These are phyloP conservation scores for Dromococcyx pavoninus DNA, from an alignment of 2,797 vertebrate genomes.

Conservation along the genomic window DNA sequence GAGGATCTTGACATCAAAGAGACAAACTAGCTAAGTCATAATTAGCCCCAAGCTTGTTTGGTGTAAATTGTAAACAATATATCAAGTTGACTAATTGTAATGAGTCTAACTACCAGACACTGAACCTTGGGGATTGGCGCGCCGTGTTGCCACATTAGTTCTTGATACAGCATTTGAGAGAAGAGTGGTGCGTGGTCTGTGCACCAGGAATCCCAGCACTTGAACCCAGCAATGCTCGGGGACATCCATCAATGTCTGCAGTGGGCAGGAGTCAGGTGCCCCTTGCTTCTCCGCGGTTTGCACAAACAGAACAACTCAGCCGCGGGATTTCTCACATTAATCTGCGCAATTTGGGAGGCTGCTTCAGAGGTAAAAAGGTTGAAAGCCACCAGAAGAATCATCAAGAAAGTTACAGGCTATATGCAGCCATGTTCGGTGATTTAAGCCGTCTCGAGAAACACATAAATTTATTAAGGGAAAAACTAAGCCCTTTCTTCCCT, in stretches of 20 bases:
- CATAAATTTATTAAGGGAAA: neutral
- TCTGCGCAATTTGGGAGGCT: neutral
- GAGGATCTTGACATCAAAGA: conserved; percentile 63
- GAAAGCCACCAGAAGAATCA: neutral
- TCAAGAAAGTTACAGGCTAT: neutral
- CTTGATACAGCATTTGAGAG: neutral
- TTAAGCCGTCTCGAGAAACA: neutral
- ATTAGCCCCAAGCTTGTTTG: conserved; percentile 69
- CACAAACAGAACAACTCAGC: neutral
- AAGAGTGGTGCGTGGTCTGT: neutral
- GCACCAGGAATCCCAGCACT: conserved; percentile 5
- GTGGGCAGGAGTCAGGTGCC: conserved; percentile 40
- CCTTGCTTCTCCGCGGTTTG: neutral
- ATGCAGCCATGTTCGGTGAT: neutral
- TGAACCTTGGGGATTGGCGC: conserved; percentile 21
- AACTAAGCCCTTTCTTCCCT: neutral
- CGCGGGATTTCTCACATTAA: conserved; percentile 32
- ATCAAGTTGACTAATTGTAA: conserved; percentile 74
- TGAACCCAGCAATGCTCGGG: neutral
- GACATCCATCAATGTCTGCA: conserved; percentile 29
- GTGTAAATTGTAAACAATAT: conserved; percentile 73
- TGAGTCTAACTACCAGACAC: conserved; percentile 58
- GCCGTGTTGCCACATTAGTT: neutral
- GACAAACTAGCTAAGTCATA: conserved; percentile 71
- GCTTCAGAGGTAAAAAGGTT: neutral